Conservation (phyloP, 1,140 invertebrate genomes). For the Lasaia peninsularis region DNA sequence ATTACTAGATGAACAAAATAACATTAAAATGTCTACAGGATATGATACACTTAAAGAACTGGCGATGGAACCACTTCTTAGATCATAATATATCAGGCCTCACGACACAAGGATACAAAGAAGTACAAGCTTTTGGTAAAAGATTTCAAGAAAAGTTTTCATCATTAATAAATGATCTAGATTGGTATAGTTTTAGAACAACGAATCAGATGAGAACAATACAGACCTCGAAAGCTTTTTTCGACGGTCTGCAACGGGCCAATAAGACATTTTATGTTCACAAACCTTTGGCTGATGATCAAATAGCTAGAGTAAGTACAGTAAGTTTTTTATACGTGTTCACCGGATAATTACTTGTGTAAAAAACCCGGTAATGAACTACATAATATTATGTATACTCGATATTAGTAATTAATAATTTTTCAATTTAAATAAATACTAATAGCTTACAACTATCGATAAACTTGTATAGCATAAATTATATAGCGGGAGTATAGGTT, state of each 20-base stretch:
- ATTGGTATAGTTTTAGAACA: slow-evolving; percentile 15
- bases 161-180: slow-evolving; percentile 11
- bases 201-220: slow-evolving; percentile 21
- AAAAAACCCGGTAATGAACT: no score
- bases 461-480: no score
- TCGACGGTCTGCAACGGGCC: slow-evolving; percentile 15
- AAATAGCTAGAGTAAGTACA: slow-evolving; percentile 22
- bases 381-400: no score
- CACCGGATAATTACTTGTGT: no score
- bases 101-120: slow-evolving; percentile 10
- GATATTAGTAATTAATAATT: no score
- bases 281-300: slow-evolving; percentile 15
- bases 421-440: no score
- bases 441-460: no score
- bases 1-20: no score
- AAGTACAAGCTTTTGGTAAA: slow-evolving; percentile 14
- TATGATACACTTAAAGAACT: slow-evolving; percentile 10
- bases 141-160: slow-evolving; percentile 14
- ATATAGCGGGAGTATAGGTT: no score
- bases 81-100: slow-evolving; percentile 8
- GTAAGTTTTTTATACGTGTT: no score
- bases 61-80: slow-evolving; percentile 16
- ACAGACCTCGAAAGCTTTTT: slow-evolving; percentile 20
- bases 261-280: slow-evolving; percentile 17
- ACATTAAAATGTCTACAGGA: slow-evolving; percentile 17